Conservation (phyloP, 2,113 vertebrate species). For the Neodon shergylaensis region DNA sequence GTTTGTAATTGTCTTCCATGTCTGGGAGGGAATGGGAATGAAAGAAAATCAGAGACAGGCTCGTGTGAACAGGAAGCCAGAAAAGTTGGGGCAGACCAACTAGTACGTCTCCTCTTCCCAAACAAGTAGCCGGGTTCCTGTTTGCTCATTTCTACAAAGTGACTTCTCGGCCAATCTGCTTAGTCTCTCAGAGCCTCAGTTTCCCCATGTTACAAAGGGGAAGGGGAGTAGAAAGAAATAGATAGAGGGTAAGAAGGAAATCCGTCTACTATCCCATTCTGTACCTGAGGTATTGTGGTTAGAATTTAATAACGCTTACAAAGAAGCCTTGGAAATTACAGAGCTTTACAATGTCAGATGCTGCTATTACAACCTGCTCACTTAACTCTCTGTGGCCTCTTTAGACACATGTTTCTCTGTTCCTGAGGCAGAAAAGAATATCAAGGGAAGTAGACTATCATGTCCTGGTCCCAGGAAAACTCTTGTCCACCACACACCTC, state of each 20-base stretch:
- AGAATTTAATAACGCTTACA: background rate
- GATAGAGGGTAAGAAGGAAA: background rate
- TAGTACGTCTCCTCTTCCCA: background rate
- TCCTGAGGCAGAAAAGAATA: background rate
- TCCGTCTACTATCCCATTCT: background rate
- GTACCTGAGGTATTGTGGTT: background rate
- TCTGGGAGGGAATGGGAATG: background rate
- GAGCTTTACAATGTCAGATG: background rate
- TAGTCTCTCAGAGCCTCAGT: background rate
- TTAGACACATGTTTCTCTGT: background rate
- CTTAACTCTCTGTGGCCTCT: background rate
- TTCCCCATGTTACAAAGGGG: constrained; percentile 32
- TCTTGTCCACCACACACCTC: background rate
- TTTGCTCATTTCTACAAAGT: background rate
- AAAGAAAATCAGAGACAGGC: background rate
- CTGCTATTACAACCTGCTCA: background rate
- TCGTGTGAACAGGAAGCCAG: background rate
- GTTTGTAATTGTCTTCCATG: background rate
- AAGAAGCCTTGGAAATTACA: background rate
- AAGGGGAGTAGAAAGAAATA: background rate
- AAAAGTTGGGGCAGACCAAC: background rate
- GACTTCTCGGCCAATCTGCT: background rate
- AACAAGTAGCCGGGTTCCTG: background rate
- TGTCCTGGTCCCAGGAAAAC: background rate
- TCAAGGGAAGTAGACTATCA: background rate